These are phyloP conservation scores for Chymomyza procnemis DNA, from an alignment of 2,888 invertebrate species.

Conservation along the genomic window DNA sequence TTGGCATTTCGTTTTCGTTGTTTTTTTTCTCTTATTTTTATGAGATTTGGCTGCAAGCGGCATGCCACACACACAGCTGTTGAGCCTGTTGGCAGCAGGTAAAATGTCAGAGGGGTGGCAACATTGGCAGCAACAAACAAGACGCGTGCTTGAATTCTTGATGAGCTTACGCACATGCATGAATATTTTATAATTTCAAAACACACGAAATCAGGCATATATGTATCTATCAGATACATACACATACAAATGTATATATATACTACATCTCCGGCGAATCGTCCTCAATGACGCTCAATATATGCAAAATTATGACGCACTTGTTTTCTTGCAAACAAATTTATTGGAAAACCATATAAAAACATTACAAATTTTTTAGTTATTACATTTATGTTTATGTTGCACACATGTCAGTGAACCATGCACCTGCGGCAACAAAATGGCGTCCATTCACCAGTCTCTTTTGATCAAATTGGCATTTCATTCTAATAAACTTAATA, in stretches of 20 bases:
- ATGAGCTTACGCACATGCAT: constrained; percentile 43
- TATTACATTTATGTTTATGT: neutral
- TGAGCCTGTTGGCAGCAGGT: neutral
- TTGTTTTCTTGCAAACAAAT: neutral
- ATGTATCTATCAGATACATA: neutral
- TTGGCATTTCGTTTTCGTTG: constrained; percentile 17
- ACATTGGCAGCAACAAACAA: constrained; percentile 12
- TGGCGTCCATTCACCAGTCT: no score
- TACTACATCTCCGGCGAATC: constrained; percentile 30
- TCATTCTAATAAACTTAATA: neutral
- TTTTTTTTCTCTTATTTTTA: no score
- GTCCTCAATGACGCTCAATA: constrained; percentile 50
- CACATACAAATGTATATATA: neutral
- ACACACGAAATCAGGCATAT: constrained; percentile 9
- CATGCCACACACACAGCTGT: neutral
- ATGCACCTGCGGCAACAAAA: neutral
- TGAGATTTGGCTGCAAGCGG: constrained; percentile 30
- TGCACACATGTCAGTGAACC: neutral
- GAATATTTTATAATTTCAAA: constrained; percentile 54
- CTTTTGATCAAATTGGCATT: neutral
- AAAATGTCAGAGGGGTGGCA: neutral
- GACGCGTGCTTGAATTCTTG: constrained; percentile 58
- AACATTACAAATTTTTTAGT: neutral
- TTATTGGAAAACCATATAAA: neutral
- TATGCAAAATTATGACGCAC: constrained; percentile 16